phyloP scores from a whole-genome alignment of 2,888 invertebrate genomes.

The Thecophora atra region DNA sequence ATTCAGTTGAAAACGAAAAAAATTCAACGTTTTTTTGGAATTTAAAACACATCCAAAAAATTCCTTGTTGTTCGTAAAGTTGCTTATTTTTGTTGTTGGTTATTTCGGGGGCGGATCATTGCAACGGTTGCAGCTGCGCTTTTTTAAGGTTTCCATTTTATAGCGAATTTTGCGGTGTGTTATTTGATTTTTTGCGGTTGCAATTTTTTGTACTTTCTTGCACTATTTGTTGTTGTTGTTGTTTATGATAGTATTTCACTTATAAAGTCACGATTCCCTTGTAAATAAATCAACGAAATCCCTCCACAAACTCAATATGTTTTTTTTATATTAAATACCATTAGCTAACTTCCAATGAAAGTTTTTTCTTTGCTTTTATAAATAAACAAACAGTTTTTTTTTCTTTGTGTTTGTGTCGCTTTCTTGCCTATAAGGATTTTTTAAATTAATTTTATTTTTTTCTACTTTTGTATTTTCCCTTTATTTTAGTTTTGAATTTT shows the following conservation, averaged over 20 bases:
- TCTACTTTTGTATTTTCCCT: background rate
- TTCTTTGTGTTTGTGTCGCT: background rate
- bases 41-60: background rate
- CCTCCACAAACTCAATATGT: no score
- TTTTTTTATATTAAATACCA: no score
- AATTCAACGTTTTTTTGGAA: background rate
- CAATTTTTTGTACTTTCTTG: background rate
- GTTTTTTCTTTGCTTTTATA: no score
- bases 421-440: no score
- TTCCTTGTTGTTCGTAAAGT: background rate
- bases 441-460: background rate
- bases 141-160: constrained; percentile 15
- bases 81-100: background rate
- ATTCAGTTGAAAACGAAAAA: background rate
- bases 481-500: background rate
- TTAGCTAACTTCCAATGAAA: no score
- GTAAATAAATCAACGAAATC: no score
- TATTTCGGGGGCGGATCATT: constrained; percentile 1
- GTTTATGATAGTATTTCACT: background rate
- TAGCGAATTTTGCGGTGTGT: background rate
- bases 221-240: background rate
- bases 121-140: constrained; percentile 13
- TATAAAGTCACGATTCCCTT: no score
- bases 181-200: no score
- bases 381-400: no score